Evolutionary conservation across 2,888 invertebrate species (phyloP), one percentile per base, ranked within the genome.

Genomic region (Drosophila borealis): DNA sequence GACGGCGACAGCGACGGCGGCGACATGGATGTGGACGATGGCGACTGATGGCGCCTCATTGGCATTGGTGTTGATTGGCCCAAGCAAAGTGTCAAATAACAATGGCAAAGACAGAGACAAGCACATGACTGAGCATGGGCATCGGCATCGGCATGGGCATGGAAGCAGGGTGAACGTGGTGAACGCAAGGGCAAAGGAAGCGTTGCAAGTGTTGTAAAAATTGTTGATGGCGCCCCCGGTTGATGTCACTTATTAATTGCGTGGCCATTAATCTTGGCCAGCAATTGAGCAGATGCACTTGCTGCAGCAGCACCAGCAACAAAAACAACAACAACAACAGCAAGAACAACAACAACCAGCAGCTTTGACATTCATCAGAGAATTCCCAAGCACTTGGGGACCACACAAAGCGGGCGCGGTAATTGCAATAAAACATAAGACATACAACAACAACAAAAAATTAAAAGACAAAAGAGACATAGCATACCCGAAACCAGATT

Each of bases 191-290:
- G 29, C 29, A 29, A 21, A 42, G 70, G 81, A 82, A 82, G 81
- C 88, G 37, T 36, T 61, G 62, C 80, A 89, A 88, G 82, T 83
- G 86, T 72, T 36, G 55, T 42, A 48, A 44, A 73, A 74, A 78
- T 78, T 51, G 61, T 74, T 69, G 86, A 89, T 83, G 88, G 89
- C 89, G 89, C 88, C 86, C 25, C 78, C 37, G 56, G 39, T 44
- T 49, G 62, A 44, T 75, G 70, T 70, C 59, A 74, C 79, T 90
- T 91, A 91, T 91, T 90, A 91, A 91, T 91, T 91, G 91, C 83
- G 88, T 86, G 80, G 91, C 91, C 92, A 91, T 92, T 91, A 92
- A 91, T 91, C 90, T 90, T 79, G 51, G 1, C 50, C 68, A 69
- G 70, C 77, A 61, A 81, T 73, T 73, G 62, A 49, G 76, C 61